These are phyloP conservation scores for Pterobdella sp. DNA, from an alignment of 2,888 invertebrate species.

Conservation along the genomic window DNA sequence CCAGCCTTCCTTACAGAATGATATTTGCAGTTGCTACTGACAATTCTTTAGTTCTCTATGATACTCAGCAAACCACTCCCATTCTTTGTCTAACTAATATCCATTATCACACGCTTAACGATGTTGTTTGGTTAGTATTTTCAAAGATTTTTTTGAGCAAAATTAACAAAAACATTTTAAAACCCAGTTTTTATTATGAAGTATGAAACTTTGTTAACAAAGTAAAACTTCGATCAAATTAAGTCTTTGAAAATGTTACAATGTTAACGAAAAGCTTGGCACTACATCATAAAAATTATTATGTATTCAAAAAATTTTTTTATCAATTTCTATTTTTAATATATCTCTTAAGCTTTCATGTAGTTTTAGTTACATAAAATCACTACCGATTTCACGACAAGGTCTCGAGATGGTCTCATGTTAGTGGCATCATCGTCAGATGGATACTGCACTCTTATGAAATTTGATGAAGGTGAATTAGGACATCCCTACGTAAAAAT, in stretches of 20 bases:
- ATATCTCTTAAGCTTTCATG: too few species aligned
- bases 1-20: conserved; percentile 65
- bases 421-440: conserved; percentile 76
- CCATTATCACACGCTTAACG: conserved; percentile 79
- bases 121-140: conserved; percentile 67
- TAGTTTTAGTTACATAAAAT: too few species aligned
- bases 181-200: neutral
- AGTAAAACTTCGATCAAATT: too few species aligned
- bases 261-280: too few species aligned
- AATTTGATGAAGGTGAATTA: conserved; percentile 67
- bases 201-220: neutral
- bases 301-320: too few species aligned
- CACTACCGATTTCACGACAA: too few species aligned
- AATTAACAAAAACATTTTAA: neutral
- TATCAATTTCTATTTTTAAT: too few species aligned
- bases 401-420: conserved; percentile 68
- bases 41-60: conserved; percentile 73
- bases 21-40: conserved; percentile 85
- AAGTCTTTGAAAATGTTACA: too few species aligned
- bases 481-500: conserved; percentile 56
- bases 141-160: neutral
- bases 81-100: conserved; percentile 73
- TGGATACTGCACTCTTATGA: conserved; percentile 76
- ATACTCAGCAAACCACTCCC: conserved; percentile 73
- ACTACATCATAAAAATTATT: too few species aligned